Percentiles rank a stretch among this genome's conserved stretches.
These are phyloP conservation scores for Thera britannica DNA, from an alignment of 2,888 invertebrate species.

Conservation along the genomic window DNA sequence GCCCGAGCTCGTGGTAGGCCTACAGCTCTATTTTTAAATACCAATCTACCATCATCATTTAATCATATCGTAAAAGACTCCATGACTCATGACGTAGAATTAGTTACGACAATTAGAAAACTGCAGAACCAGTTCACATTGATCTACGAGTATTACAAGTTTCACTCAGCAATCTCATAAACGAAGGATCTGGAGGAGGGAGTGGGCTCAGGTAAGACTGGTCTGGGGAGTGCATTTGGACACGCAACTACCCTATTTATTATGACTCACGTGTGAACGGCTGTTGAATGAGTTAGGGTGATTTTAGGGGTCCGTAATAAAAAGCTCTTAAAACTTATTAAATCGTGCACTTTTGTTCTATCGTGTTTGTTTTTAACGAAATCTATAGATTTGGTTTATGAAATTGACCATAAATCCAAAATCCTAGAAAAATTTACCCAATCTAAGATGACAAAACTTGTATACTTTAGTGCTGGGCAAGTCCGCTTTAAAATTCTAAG, in stretches of 20 bases:
- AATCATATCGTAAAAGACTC: too few relatives aligned
- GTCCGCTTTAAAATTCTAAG: too few relatives aligned
- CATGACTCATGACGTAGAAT: slow-evolving; percentile 16
- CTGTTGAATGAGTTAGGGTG: background rate
- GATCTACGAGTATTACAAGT: slow-evolving; percentile 3
- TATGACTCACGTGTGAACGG: slow-evolving; percentile 17
- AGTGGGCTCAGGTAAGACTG: slow-evolving; percentile 8
- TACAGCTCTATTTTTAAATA: too few relatives aligned
- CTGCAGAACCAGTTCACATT: slow-evolving; percentile 5
- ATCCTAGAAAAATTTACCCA: too few relatives aligned
- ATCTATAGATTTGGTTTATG: too few relatives aligned
- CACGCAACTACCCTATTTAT: slow-evolving; percentile 18
- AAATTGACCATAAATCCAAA: too few relatives aligned
- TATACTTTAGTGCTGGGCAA: too few relatives aligned
- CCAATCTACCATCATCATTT: too few relatives aligned
- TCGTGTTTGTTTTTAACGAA: too few relatives aligned
- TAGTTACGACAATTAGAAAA: background rate
- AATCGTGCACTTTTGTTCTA: background rate
- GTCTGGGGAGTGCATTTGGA: slow-evolving; percentile 16
- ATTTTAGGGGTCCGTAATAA: background rate
- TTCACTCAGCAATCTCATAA: slow-evolving; percentile 1
- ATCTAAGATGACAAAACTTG: too few relatives aligned
- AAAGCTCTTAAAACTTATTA: background rate
- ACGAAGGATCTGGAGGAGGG: slow-evolving; percentile 6
- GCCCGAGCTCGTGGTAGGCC: too few relatives aligned